Base-by-base conservation (phyloP, 1,140 invertebrate species). In the Tetragnatha versicolor region DNA sequence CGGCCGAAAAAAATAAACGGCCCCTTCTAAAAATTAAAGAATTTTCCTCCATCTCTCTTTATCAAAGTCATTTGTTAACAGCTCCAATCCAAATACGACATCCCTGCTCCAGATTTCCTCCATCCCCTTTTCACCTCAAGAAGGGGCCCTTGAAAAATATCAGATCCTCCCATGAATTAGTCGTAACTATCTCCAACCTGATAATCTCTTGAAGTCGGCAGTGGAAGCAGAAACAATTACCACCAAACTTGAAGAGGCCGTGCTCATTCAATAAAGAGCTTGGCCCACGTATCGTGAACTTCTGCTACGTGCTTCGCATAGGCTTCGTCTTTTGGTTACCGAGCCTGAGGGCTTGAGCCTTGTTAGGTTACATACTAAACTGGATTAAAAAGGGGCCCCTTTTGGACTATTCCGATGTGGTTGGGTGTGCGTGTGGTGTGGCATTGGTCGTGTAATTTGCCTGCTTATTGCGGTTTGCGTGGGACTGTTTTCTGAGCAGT, bases 341-440 rank as follows among this genome's bases (percentile, higher is more conserved):
- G 14, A 5, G 37, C 61, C 61, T 65, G 6, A 27, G 35, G 61
- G 20, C 22, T 14, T 42, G 35, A 31, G 31, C 55, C 55, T 42
- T 65, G 61, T 42, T 65, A 42, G 35, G 61, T 45, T 65, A 31
- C 61, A 9, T 65, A 27, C 61, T 65, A 39, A 65, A 42, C 35
- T 65, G 35, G 61, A 65, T 65, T 65, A 65, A 65, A 39, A 25
- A 14, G 42, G 55, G 55, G 29, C 55, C 31, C 55, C 35, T 58
- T 58, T 58, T n/a, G n/a, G 3, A 2, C 29, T 58, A 33, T 20
- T 2, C 29, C 49, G 22, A 53, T 58, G 55, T 58, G 55, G 31
- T 58, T 33, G 55, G 55, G 55, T 58, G 55, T 58, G 55, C 55
- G 35, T 58, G n/a, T n/a, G n/a, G n/a, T n/a, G n/a, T n/a, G n/a